Evolutionary conservation across 1,140 invertebrate genomes (phyloP).

Genomic region (Drosophila sucinea): DNA sequence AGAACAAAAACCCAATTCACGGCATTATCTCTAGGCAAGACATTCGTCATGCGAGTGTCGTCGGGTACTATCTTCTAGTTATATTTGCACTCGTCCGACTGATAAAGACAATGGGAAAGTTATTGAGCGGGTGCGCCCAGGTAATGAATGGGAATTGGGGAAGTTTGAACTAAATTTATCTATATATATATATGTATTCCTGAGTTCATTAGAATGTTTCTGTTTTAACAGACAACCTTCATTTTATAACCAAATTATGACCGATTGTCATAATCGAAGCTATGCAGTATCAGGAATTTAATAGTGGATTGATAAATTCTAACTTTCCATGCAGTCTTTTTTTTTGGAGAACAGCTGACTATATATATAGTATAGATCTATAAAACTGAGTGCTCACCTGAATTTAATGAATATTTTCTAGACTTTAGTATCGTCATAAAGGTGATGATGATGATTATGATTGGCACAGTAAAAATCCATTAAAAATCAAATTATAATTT

Average conservation of each 20-base stretch:
- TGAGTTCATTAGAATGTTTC: background rate
- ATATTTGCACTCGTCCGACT: background rate
- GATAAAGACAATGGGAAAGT: background rate
- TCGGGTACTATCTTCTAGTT: background rate
- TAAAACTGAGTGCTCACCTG: no score
- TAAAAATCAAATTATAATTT: conserved; percentile 18
- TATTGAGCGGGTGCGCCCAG: background rate
- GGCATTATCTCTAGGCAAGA: background rate
- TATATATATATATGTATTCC: background rate
- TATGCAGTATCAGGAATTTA: no score
- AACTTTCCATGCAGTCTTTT: no score
- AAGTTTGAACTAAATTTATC: background rate
- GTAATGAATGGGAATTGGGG: background rate
- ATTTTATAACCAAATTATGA: no score
- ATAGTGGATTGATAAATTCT: no score
- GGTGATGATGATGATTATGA: conserved; percentile 2
- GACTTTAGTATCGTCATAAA: background rate
- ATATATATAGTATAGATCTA: no score
- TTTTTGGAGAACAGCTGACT: no score
- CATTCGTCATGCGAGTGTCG: background rate
- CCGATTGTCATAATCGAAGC: no score
- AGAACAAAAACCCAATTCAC: background rate
- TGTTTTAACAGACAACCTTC: no score
- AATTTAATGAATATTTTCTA: background rate
- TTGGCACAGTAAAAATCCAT: conserved; percentile 13